phyloP scores from a whole-genome alignment of 1,140 invertebrate genomes.

The Ceratosolen fusciceps region DNA sequence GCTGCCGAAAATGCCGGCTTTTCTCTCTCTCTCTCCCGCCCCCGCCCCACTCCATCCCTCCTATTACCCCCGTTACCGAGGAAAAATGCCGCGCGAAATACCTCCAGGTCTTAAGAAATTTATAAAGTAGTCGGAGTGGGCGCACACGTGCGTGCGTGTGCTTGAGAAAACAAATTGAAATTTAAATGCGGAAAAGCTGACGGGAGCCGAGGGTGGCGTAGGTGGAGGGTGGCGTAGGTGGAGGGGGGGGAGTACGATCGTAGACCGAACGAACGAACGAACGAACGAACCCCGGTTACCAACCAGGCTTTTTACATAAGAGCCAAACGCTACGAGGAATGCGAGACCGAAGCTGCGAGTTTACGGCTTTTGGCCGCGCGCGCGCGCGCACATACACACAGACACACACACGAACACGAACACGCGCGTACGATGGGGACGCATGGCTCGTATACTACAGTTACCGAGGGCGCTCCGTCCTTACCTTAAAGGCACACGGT shows the following conservation, averaged over 20 bases:
- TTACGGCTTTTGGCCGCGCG: constrained; percentile 21
- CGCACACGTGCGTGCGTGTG: no score
- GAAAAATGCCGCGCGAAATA: no score
- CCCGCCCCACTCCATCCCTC: no score
- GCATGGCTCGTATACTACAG: constrained; percentile 14
- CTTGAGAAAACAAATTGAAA: no score
- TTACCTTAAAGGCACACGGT: no score
- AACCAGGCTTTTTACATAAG: constrained; percentile 10
- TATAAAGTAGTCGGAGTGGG: no score
- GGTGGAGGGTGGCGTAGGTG: not conserved
- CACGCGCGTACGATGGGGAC: not conserved
- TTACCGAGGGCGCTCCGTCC: not conserved
- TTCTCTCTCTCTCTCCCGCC: no score
- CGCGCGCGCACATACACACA: not conserved
- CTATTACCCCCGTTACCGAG: no score
- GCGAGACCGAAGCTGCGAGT: constrained; percentile 14
- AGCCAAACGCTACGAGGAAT: constrained; percentile 28
- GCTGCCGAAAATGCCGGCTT: not conserved
- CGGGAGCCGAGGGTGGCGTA: not conserved
- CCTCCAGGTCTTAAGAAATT: no score
- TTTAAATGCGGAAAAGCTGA: not conserved
- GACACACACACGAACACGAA: not conserved
- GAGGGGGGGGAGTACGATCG: not conserved
- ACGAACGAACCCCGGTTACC: not conserved
- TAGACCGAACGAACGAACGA: constrained; percentile 13